Evolutionary conservation across 2,888 invertebrate genomes (phyloP).

Genomic region (Pycnomerus fuliginosus): DNA sequence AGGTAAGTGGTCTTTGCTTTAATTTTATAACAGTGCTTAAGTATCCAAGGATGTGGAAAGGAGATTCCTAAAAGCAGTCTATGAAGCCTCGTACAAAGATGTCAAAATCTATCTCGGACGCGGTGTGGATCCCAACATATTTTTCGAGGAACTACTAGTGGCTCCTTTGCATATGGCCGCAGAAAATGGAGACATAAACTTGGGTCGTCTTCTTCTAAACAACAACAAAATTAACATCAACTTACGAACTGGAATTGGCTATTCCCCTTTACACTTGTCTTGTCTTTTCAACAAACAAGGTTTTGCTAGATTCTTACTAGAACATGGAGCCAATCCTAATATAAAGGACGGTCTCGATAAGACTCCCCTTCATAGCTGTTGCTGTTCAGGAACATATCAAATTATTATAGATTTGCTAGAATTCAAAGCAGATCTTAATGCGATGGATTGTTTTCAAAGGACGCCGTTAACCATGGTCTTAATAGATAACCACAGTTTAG

Average conservation of each 20-base stretch:
- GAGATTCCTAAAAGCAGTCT: no score
- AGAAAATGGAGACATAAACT: conserved; percentile 5
- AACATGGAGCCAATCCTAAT: conserved; percentile 31
- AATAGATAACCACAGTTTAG: conserved; percentile 25
- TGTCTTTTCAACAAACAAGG: neutral
- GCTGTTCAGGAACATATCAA: conserved; percentile 11
- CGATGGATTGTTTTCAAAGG: conserved; percentile 33
- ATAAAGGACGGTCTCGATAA: conserved; percentile 22
- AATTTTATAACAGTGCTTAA: no score
- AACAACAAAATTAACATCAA: conserved; percentile 1
- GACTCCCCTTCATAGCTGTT: conserved; percentile 32
- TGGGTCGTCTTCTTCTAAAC: conserved; percentile 4
- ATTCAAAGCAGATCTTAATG: conserved; percentile 28
- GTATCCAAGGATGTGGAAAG: no score
- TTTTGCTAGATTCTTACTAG: conserved; percentile 26
- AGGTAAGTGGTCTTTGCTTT: no score
- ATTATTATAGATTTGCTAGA: conserved; percentile 28
- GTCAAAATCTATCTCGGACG: no score
- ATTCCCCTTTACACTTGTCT: conserved; percentile 5
- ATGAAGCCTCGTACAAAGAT: no score
- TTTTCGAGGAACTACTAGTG: neutral
- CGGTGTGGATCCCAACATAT: conserved; percentile 4
- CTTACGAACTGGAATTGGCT: conserved; percentile 2
- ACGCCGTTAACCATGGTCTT: conserved; percentile 31
- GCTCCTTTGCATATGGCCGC: conserved; percentile 11